Conservation (phyloP, 2,113 vertebrate species). For the Cyrtonyx montezumae region DNA sequence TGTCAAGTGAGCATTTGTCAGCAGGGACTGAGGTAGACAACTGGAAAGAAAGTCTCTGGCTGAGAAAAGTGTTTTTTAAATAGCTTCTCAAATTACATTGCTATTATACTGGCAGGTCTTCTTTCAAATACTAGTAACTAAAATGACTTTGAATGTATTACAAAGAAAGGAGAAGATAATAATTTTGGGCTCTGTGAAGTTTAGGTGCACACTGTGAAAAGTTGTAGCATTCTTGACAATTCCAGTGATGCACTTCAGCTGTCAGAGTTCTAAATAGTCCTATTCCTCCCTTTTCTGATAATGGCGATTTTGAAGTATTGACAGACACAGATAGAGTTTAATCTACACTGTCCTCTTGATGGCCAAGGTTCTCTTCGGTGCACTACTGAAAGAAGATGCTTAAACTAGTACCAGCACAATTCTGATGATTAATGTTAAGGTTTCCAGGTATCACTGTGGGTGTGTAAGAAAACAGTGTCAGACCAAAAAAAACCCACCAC, state of each 20-base stretch:
- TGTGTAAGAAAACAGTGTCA: neutral
- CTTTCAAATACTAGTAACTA: neutral
- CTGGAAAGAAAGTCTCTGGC: neutral
- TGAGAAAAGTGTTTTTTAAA: neutral
- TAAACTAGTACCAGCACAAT: neutral
- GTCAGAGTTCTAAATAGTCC: constrained; percentile 40
- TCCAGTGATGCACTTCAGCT: constrained; percentile 38
- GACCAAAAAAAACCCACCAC: neutral
- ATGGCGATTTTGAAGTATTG: constrained; percentile 28
- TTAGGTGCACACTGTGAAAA: constrained; percentile 9
- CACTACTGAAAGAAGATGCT: neutral
- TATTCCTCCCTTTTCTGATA: neutral
- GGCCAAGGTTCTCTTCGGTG: neutral
- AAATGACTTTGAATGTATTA: neutral
- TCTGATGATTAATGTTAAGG: neutral
- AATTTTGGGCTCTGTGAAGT: constrained; percentile 31
- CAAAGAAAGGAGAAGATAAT: neutral
- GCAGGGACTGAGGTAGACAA: neutral
- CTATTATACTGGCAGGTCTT: neutral
- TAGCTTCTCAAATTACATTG: neutral
- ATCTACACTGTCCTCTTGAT: neutral
- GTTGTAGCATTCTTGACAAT: constrained; percentile 12
- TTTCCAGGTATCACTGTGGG: neutral
- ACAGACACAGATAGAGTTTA: neutral
- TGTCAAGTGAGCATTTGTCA: neutral